These are phyloP conservation scores for Paedocypris micromegethes DNA, from an alignment of 2,797 vertebrate genomes.

Conservation along the genomic window DNA sequence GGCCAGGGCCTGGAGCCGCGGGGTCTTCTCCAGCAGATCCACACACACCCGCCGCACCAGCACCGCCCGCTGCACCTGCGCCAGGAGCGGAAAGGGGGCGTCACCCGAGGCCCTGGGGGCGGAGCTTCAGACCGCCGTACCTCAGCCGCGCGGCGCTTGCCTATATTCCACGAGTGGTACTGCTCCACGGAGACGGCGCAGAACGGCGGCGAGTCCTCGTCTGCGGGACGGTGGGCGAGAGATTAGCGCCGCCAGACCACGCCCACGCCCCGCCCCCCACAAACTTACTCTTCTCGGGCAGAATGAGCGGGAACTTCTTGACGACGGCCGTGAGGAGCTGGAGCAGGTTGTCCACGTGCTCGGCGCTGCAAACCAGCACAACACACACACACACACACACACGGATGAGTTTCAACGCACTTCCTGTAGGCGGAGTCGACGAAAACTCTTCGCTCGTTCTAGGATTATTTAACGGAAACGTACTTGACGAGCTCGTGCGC, in stretches of 20 bases:
- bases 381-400: too few relatives aligned
- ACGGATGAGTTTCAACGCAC: too few relatives aligned
- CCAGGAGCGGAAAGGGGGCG: background rate
- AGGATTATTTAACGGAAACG: slow-evolving; percentile 20
- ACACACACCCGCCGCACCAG: slow-evolving; percentile 86
- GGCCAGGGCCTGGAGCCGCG: slow-evolving; percentile 79
- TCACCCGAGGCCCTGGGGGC: too few relatives aligned
- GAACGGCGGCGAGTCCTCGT: slow-evolving; percentile 84
- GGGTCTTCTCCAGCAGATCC: slow-evolving; percentile 83
- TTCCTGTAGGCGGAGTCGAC: too few relatives aligned
- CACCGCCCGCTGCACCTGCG: slow-evolving; percentile 90
- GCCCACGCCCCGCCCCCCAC: too few relatives aligned
- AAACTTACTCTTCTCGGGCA: slow-evolving; percentile 82
- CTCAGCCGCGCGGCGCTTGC: slow-evolving; percentile 88
- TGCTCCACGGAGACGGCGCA: slow-evolving; percentile 88
- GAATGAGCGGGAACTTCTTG: slow-evolving; percentile 92
- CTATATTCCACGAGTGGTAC: slow-evolving; percentile 97
- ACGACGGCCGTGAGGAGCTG: slow-evolving; percentile 72
- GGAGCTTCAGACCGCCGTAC: slow-evolving; percentile 44
- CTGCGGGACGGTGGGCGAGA: slow-evolving; percentile 42
- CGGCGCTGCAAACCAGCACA: slow-evolving; percentile 23
- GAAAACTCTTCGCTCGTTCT: too few relatives aligned
- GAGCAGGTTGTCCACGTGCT: slow-evolving; percentile 40
- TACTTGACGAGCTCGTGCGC: slow-evolving; percentile 84
- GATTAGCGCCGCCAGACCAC: too few relatives aligned